These are phyloP conservation scores for Eclectus roratus DNA, from an alignment of 2,113 vertebrate genomes.

Conservation along the genomic window DNA sequence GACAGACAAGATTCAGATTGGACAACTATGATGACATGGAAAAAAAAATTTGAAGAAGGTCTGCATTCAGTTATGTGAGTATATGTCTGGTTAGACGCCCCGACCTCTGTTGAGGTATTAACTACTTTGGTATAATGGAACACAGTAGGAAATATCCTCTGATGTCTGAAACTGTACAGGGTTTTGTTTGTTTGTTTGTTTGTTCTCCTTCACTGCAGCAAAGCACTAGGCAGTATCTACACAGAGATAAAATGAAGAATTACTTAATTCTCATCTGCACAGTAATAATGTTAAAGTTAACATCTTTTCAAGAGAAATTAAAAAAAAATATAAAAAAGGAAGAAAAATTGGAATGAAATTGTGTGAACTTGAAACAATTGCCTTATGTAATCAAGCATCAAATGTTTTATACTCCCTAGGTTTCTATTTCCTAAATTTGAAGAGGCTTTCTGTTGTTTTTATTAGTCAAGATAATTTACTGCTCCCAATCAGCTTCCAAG, in stretches of 20 bases:
- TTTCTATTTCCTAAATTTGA: constrained; percentile 1
- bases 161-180: not conserved
- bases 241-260: not conserved
- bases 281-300: not conserved
- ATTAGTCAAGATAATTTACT: not conserved
- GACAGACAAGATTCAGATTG: not conserved
- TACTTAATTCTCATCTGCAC: not conserved
- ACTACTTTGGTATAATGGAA: not conserved
- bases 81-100: not conserved
- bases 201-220: not conserved
- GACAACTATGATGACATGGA: not conserved
- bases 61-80: not conserved
- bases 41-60: not conserved
- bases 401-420: not conserved
- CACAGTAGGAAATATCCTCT: not conserved
- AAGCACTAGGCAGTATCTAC: not conserved
- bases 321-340: not conserved
- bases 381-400: not conserved
- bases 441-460: not conserved
- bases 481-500: not conserved
- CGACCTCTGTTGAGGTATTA: not conserved
- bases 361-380: not conserved
- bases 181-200: not conserved
- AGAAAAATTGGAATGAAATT: not conserved
- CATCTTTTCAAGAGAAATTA: not conserved